Conservation (phyloP, 2,113 vertebrate species). For the Dipodomys ordii region DNA sequence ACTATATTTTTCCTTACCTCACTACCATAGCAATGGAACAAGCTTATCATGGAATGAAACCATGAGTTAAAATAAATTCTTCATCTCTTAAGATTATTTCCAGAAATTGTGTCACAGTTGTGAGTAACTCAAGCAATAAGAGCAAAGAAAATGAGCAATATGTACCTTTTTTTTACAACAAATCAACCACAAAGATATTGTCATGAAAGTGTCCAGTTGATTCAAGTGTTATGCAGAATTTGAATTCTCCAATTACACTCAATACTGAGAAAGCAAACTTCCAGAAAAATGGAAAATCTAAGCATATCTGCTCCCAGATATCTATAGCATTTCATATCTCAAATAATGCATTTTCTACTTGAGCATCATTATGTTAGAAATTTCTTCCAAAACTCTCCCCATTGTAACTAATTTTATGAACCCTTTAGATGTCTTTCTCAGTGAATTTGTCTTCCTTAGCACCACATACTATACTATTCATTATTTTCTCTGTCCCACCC, state of each 20-base stretch:
- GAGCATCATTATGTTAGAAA: constrained; percentile 14
- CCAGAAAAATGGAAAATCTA: neutral
- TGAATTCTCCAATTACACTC: neutral
- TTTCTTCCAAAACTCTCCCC: neutral
- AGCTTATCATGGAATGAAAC: neutral
- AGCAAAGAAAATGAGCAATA: neutral
- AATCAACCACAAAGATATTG: neutral
- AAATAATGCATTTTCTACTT: neutral
- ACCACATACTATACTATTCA: neutral
- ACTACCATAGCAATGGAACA: neutral
- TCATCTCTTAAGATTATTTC: neutral
- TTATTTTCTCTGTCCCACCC: neutral
- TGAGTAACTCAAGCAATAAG: neutral
- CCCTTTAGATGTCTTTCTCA: neutral
- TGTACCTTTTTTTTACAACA: neutral
- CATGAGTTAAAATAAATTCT: neutral
- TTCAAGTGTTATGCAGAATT: neutral
- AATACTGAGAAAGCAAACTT: neutral
- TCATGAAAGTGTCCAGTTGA: constrained; percentile 20
- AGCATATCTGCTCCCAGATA: neutral
- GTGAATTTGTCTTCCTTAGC: neutral
- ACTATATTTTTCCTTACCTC: neutral
- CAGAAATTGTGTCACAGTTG: neutral
- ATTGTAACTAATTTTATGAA: neutral
- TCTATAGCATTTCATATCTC: neutral